These are phyloP conservation scores for Dolichallabes microphthalmus DNA, from an alignment of 2,113 vertebrate genomes.

Conservation along the genomic window DNA sequence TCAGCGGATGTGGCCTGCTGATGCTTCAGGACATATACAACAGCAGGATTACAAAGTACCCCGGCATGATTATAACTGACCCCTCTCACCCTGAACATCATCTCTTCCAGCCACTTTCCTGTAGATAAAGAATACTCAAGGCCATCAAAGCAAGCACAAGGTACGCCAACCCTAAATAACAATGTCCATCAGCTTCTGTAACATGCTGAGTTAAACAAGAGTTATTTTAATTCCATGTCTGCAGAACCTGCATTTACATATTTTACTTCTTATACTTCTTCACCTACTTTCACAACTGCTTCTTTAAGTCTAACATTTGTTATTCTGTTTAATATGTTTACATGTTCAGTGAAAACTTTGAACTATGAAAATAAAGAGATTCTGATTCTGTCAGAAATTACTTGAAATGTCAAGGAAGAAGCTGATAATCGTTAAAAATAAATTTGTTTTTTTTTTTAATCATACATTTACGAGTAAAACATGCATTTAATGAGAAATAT, in stretches of 20 bases:
- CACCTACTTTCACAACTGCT: neutral
- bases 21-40: neutral
- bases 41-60: neutral
- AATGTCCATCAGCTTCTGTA: neutral
- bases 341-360: no score
- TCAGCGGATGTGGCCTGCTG: neutral
- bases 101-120: neutral
- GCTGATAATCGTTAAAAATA: neutral
- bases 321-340: neutral
- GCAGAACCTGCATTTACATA: neutral
- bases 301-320: neutral
- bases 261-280: neutral
- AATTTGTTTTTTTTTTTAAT: neutral
- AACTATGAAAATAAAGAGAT: neutral
- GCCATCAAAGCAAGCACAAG: neutral
- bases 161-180: neutral
- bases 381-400: neutral
- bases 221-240: neutral
- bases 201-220: neutral
- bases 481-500: neutral
- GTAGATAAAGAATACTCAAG: neutral
- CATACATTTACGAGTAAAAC: neutral
- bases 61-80: neutral
- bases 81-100: neutral
- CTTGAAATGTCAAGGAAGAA: neutral